Conservation (phyloP, 2,797 vertebrate species). For the Helarctos malayanus region DNA sequence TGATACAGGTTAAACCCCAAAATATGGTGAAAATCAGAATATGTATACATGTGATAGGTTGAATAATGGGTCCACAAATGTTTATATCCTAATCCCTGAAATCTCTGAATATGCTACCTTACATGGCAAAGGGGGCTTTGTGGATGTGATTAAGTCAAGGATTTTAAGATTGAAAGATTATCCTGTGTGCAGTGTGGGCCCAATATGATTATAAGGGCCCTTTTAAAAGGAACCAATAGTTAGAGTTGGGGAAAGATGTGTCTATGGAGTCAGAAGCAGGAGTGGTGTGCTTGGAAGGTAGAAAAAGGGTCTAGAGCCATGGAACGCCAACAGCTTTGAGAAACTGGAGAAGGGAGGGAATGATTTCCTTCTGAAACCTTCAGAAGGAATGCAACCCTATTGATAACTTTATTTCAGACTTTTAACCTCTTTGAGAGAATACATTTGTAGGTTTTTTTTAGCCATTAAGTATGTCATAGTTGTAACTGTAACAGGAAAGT, state of each 20-base stretch:
- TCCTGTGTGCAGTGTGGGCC: background rate
- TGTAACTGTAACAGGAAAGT: background rate
- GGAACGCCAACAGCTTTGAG: background rate
- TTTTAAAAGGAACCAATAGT: background rate
- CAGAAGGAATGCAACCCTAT: background rate
- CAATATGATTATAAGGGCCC: background rate
- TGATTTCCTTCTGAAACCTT: background rate
- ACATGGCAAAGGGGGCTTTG: background rate
- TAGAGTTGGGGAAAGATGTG: background rate
- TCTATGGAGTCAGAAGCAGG: fast-evolving
- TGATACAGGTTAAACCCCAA: background rate
- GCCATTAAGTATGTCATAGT: background rate
- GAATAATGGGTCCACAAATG: background rate
- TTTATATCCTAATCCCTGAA: background rate
- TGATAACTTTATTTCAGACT: background rate
- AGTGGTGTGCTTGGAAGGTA: background rate
- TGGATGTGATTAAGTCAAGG: background rate
- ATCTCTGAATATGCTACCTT: background rate
- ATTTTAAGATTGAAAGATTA: background rate
- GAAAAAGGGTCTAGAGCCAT: background rate
- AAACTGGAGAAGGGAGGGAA: too few relatives aligned
- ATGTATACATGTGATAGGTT: fast-evolving
- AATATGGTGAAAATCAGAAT: background rate
- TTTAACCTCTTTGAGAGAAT: background rate
- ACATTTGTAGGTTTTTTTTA: background rate